Conservation (phyloP, 2,797 vertebrate genomes). For the Scomberomorus guttatus region DNA sequence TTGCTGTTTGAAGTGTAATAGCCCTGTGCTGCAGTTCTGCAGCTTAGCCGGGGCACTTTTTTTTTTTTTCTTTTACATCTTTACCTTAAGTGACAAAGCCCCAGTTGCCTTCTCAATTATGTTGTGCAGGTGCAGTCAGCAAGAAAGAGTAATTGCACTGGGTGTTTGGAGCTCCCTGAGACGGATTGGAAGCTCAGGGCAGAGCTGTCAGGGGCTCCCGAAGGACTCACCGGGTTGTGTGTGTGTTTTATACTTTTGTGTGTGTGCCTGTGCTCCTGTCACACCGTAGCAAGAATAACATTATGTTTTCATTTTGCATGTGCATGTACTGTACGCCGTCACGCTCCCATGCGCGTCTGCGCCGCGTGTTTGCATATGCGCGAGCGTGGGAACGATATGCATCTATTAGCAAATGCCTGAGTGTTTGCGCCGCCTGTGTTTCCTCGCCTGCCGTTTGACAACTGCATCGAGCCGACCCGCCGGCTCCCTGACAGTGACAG, state of each 20-base stretch:
- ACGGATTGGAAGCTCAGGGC: slow-evolving; percentile 79
- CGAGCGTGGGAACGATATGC: background rate
- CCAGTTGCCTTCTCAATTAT: slow-evolving; percentile 82
- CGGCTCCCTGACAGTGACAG: slow-evolving; percentile 66
- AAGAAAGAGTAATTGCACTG: slow-evolving; percentile 85
- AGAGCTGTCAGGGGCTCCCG: slow-evolving; percentile 75
- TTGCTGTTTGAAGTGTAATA: slow-evolving; percentile 51
- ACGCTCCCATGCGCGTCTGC: background rate
- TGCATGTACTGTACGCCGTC: slow-evolving; percentile 14
- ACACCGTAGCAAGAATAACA: slow-evolving; percentile 38
- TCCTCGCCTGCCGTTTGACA: slow-evolving; percentile 49
- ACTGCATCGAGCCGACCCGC: slow-evolving; percentile 49
- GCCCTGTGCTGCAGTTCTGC: slow-evolving; percentile 45
- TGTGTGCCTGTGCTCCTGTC: slow-evolving; percentile 35
- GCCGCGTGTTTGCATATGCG: slow-evolving; percentile 35
- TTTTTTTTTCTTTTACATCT: slow-evolving; percentile 71
- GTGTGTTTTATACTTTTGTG: slow-evolving; percentile 1
- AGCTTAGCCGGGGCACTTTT: slow-evolving; percentile 51
- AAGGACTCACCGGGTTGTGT: slow-evolving; percentile 46
- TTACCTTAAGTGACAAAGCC: slow-evolving; percentile 83
- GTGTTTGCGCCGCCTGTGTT: background rate
- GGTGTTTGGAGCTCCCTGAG: slow-evolving; percentile 79
- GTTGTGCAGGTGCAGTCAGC: slow-evolving; percentile 83
- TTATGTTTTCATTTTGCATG: slow-evolving; percentile 63
- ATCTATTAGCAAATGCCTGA: slow-evolving; percentile 14